Evolutionary conservation across 1,140 invertebrate species (phyloP).

Genomic region (Dendrolimus punctatus): DNA sequence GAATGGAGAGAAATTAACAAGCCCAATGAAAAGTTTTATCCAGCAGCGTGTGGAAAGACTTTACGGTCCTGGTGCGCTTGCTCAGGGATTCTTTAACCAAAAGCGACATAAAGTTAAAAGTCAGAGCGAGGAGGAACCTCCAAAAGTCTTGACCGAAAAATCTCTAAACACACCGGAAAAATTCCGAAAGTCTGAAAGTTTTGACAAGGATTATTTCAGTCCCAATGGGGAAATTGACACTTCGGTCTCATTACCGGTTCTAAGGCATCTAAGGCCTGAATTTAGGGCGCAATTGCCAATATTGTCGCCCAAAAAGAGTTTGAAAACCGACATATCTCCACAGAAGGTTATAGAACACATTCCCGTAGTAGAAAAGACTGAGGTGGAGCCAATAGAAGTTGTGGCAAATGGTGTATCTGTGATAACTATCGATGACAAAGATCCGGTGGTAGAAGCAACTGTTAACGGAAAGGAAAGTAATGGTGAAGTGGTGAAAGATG

Average conservation of each 20-base stretch:
- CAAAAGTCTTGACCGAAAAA: slow-evolving; percentile 53
- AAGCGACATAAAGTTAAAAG: slow-evolving; percentile 67
- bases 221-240: slow-evolving; percentile 43
- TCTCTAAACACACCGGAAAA: slow-evolving; percentile 54
- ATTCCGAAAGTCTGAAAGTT: slow-evolving; percentile 33
- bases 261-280: slow-evolving; percentile 86
- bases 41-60: slow-evolving; percentile 89
- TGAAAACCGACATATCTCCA: slow-evolving; percentile 45
- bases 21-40: slow-evolving; percentile 85
- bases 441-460: slow-evolving; percentile 24
- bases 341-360: slow-evolving; percentile 47
- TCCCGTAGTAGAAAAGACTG: slow-evolving; percentile 48
- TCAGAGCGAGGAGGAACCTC: slow-evolving; percentile 52
- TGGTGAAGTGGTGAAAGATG: slow-evolving; percentile 72
- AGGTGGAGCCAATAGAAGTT: slow-evolving; percentile 31
- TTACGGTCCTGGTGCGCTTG: slow-evolving; percentile 88
- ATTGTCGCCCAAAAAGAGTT: slow-evolving; percentile 73
- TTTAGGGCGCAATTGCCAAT: slow-evolving; percentile 87
- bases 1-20: slow-evolving; percentile 61
- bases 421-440: slow-evolving; percentile 54
- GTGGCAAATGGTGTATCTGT: slow-evolving; percentile 57
- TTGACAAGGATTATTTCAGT: slow-evolving; percentile 47
- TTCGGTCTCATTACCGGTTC: slow-evolving; percentile 76
- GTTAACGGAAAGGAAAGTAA: slow-evolving; percentile 32
- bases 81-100: slow-evolving; percentile 85